phyloP scores from a whole-genome alignment of 2,888 invertebrate species.

The Drosophila engyochracea region DNA sequence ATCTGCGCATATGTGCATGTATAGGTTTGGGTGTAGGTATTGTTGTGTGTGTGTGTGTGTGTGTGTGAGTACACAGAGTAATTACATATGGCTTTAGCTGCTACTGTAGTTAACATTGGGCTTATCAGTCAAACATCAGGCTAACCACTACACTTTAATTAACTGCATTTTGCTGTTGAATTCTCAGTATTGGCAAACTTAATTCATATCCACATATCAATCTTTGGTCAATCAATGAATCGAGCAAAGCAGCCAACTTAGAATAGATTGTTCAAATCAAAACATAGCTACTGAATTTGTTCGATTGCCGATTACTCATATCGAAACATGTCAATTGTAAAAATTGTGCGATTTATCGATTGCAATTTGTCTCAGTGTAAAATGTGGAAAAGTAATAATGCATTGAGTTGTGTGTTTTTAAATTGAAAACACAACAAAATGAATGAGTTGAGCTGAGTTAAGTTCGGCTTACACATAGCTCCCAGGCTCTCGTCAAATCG shows the following conservation, averaged over 20 bases:
- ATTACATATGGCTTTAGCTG: constrained; percentile 48
- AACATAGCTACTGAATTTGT: background rate
- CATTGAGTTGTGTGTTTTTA: background rate
- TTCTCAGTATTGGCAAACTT: constrained; percentile 15
- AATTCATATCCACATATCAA: background rate
- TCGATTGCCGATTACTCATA: background rate
- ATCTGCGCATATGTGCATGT: constrained; percentile 6
- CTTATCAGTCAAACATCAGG: constrained; percentile 30
- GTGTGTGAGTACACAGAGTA: constrained; percentile 25
- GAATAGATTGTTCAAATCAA: background rate
- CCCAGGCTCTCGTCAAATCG: background rate
- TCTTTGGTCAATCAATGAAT: background rate
- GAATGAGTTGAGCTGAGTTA: background rate
- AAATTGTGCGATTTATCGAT: background rate
- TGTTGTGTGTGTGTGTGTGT: constrained; percentile 2
- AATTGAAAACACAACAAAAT: background rate
- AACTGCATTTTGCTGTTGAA: constrained; percentile 42
- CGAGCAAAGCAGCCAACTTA: background rate
- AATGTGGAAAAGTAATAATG: background rate
- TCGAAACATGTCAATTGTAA: background rate
- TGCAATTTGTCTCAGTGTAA: background rate
- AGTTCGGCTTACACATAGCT: background rate
- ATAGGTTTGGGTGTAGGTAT: background rate
- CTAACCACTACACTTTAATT: constrained; percentile 23
- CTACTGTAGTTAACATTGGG: constrained; percentile 34